Evolutionary conservation across 2,113 vertebrate genomes (phyloP), one percentile per base, ranked within the genome.

Genomic region (Tetrax tetrax): DNA sequence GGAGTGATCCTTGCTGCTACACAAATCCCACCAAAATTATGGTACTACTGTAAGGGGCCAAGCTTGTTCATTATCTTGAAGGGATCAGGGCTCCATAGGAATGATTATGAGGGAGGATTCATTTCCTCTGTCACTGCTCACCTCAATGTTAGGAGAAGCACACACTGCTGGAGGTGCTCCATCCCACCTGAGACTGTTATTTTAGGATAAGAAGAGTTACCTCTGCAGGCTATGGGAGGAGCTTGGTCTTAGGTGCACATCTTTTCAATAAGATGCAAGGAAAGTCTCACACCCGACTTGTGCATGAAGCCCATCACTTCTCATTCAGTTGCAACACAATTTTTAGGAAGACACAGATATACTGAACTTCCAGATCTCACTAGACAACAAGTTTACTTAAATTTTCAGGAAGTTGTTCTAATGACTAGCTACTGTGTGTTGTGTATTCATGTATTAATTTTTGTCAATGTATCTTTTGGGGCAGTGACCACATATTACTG

Each of bases 231-330:
- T 31, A 1, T 2, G 5, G 7, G n/a, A 19, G 29, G 27, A 90
- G 5, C 28, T 51, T 60, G 19, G 11, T 72, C 37, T 23, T 37
- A 7, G 1, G 2, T 11, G 16, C 8, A 27, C 3, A 57, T 1
- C 25, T 74, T 77, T 70, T 27, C 37, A 47, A 7, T 22, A 19
- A 22, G 27, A 20, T 24, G 4, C 12, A 47, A 53, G 35, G 43
- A 27, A 10, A 77, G 11, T 16, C 14, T 48, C 25, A 27, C 13
- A 24, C 3, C 7, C 45, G 15, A 3, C 24, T 66, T 21, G 54
- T 74, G 28, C 33, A 31, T 6, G 45, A 87, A 77, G 3, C 4
- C 12, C 22, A 47, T 25, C 23, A 4, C 12, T 57, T 57, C 43
- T 74, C 21, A 22, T 18, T 75, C 24, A 51, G 12, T 3, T 59